Base-by-base conservation (phyloP, 2,113 vertebrate genomes). In the Ochotona princeps region DNA sequence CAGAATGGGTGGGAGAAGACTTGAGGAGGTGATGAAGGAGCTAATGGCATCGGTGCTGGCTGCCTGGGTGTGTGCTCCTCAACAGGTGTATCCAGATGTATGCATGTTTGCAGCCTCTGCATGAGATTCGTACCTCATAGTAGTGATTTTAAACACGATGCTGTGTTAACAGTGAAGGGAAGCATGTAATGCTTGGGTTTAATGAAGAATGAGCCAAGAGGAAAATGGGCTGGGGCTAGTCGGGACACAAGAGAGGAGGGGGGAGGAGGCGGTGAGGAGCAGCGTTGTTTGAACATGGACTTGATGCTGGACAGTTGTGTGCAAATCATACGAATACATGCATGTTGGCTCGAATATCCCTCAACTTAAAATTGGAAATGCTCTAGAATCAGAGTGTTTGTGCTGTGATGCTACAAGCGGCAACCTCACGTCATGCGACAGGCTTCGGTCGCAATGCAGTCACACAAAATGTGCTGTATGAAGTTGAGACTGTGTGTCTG, bases 81-180 rank as follows among this genome's bases (percentile, higher is more conserved):
- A 69, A 7, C 14, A 82, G 10, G 35, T 83, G 75, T 8, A 70
- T 67, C 9, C 15, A 49, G 63, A 25, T 82, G 23, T 47, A 26
- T 73, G 75, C 47, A 30, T 87, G 30, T 49, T 30, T 87, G 6
- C 26, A 69, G 7, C 20, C 20, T 26, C 44, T 66, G 38, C 83
- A 17, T 57, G 28, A 63, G 12, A 70, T 8, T 79, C 7, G 17
- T 63, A 23, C 17, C 17, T 57, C 21, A 94, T 17, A 86, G 60
- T 72, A 66, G 28, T 51, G 35, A 23, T 79, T 73, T 80, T 67
- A 25, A 49, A n/a, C 67, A 91, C 61, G 69, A 70, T 72, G 65
- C 15, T 66, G 69, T 80, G 94, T 89, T 88, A 69, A 51, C 80
- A 65, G 20, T 65, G 83, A 93, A 92, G 66, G 47, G 75, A 60